Evolutionary conservation across 2,113 vertebrate genomes (phyloP), one percentile per base, ranked within the genome.

Genomic region (Carollia perspicillata): DNA sequence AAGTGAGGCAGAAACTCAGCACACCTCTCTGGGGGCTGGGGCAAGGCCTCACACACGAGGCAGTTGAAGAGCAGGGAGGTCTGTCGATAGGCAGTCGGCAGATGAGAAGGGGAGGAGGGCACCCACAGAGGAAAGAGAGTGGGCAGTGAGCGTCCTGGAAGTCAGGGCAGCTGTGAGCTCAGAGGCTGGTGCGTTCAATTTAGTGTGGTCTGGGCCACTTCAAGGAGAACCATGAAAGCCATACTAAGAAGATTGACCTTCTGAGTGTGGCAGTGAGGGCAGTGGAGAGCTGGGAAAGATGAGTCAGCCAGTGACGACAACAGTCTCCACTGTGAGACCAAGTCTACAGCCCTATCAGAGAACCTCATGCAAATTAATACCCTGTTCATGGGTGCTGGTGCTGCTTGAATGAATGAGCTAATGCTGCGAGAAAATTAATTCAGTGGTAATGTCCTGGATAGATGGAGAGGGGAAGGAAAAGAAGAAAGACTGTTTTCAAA

Each of bases 21-120:
- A 17, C n/a, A 7, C 11, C 7, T 3, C 0, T 28, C 10, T 10
- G 42, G 5, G 12, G 90, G 40, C 2, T 23, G 20, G 23, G 20
- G 37, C 26, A 35, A 35, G 75, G 65, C 9, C 55, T 71, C 49
- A 23, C 3, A 0, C 3, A 66, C 0, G 3, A 3, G 9, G 16
- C 23, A 11, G 12, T 6, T 53, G 51, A 75, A 60, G 51, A 5
- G 26, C 16, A 23, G 55, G 9, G 58, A 10, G 26, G 16, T 16
- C 26, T n/a, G n/a, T n/a, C n/a, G 33, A 49, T 0, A 18, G 42
- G 35, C 18, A 30, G 23, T 33, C 6, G 1, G 11, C 65, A 44
- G 75, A 9, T 22, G 93, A 65, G 44, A 33, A 55, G 63, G 7
- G 18, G 9, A 44, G 69, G 49, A 66, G 68, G 69, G 9, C 63